A percentile compares a stretch with the other conserved stretches of the same genome.
phyloP scores from a whole-genome alignment of 2,888 invertebrate genomes.

The Brachylomia viminalis region DNA sequence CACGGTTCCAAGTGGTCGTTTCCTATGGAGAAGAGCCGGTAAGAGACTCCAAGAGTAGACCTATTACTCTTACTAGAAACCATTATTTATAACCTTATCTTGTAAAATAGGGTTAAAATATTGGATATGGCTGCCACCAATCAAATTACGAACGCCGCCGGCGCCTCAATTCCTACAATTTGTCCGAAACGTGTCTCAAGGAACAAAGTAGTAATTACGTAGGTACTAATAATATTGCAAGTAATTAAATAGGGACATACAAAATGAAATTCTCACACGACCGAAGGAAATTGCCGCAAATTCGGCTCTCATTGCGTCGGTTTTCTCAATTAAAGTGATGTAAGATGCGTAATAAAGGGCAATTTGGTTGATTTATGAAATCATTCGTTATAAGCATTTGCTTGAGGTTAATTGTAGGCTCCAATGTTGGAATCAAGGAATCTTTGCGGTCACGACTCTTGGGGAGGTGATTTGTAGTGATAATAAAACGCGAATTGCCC shows the following conservation, averaged over 20 bases:
- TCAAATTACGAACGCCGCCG: slow-evolving; percentile 16
- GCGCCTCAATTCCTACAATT: slow-evolving; percentile 6
- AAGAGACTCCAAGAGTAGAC: too few relatives aligned
- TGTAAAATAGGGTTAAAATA: background rate
- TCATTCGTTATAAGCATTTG: slow-evolving; percentile 82
- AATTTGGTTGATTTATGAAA: slow-evolving; percentile 87
- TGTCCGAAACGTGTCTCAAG: slow-evolving; percentile 3
- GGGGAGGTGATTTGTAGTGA: slow-evolving; percentile 57
- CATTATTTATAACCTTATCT: background rate
- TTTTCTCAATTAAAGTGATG: slow-evolving; percentile 87
- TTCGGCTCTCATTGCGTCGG: slow-evolving; percentile 72
- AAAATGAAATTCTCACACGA: slow-evolving; percentile 59
- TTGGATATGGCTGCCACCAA: slow-evolving; percentile 13
- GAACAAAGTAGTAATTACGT: slow-evolving; percentile 45
- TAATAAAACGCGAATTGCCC: slow-evolving; percentile 53
- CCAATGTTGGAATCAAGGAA: slow-evolving; percentile 73
- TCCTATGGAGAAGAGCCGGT: too few relatives aligned
- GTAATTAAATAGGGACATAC: slow-evolving; percentile 56
- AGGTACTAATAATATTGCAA: slow-evolving; percentile 56
- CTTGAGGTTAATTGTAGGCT: slow-evolving; percentile 84
- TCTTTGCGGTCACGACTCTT: slow-evolving; percentile 57
- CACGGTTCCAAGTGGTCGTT: too few relatives aligned
- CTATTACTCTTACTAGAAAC: background rate
- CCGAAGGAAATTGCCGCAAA: slow-evolving; percentile 76
- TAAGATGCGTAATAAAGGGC: slow-evolving; percentile 88